Conservation (phyloP, 2,888 invertebrate species). For the Ernsta delagoae region DNA sequence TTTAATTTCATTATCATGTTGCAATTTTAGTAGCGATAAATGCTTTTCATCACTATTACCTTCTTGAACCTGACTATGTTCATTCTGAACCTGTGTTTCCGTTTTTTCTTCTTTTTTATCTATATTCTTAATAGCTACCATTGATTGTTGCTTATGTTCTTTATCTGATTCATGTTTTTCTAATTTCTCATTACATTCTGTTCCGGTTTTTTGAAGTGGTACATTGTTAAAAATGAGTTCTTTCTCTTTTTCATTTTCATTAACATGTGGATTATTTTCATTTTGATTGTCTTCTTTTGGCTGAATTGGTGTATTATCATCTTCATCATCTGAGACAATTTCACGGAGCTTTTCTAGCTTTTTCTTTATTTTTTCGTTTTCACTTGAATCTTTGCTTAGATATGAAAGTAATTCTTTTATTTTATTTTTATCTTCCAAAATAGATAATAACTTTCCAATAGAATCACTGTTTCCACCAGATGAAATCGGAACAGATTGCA, state of each 20-base stretch:
- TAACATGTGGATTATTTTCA: not conserved
- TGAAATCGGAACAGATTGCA: constrained; percentile 44
- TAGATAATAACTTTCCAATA: constrained; percentile 65
- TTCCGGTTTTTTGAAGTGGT: not conserved
- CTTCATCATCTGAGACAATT: constrained; percentile 81
- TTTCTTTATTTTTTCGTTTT: constrained; percentile 82
- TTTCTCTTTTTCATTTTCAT: not conserved
- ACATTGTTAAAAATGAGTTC: not conserved
- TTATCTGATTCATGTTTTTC: not conserved
- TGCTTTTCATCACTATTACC: not conserved
- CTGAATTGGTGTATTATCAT: constrained; percentile 41
- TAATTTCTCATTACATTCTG: not conserved
- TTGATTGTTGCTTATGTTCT: not conserved
- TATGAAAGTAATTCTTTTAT: constrained; percentile 75
- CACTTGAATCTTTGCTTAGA: constrained; percentile 68
- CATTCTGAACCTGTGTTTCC: not conserved
- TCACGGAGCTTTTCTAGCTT: constrained; percentile 84
- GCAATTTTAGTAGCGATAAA: not conserved
- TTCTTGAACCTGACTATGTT: not conserved
- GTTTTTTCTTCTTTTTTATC: not conserved
- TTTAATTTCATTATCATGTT: not conserved
- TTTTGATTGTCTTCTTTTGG: not conserved
- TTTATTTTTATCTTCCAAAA: constrained; percentile 78
- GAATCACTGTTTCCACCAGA: constrained; percentile 54
- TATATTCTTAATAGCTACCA: not conserved